phyloP scores from a whole-genome alignment of 2,797 vertebrate species.

The Myoxocephalus aenaeus region DNA sequence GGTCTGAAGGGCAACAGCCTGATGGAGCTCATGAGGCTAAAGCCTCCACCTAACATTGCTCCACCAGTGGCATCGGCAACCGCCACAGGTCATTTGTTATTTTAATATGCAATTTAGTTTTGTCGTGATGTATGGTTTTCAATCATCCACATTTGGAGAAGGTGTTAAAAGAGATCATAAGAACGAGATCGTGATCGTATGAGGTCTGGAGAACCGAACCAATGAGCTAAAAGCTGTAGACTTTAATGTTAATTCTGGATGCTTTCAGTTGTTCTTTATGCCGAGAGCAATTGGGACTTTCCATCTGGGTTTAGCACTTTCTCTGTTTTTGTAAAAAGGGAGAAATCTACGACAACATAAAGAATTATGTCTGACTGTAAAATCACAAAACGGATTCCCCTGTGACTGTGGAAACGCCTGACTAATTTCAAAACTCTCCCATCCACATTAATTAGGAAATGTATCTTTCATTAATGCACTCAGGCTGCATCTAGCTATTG shows the following conservation, averaged over 20 bases:
- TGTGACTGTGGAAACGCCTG: background rate
- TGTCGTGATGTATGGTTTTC: background rate
- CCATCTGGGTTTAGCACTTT: background rate
- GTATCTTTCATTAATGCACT: too few relatives aligned
- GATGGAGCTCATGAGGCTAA: conserved; percentile 97
- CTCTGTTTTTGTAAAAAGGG: background rate
- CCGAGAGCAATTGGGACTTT: background rate
- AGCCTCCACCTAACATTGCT: conserved; percentile 95
- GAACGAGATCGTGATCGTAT: background rate
- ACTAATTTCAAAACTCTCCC: background rate
- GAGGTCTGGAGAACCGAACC: background rate
- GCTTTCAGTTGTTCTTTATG: background rate
- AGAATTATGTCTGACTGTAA: background rate
- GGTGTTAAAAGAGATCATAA: background rate
- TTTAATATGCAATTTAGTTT: background rate
- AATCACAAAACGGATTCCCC: background rate
- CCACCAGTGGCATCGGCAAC: conserved; percentile 97
- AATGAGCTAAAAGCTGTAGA: background rate
- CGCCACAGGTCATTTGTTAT: conserved; percentile 83
- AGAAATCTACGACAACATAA: background rate
- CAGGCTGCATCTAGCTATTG: background rate
- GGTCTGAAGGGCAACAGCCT: conserved; percentile 87
- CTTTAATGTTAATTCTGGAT: background rate
- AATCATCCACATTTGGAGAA: background rate
- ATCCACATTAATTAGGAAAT: background rate